phyloP scores from a whole-genome alignment of 2,888 invertebrate genomes.

The Drosophila mettleri region DNA sequence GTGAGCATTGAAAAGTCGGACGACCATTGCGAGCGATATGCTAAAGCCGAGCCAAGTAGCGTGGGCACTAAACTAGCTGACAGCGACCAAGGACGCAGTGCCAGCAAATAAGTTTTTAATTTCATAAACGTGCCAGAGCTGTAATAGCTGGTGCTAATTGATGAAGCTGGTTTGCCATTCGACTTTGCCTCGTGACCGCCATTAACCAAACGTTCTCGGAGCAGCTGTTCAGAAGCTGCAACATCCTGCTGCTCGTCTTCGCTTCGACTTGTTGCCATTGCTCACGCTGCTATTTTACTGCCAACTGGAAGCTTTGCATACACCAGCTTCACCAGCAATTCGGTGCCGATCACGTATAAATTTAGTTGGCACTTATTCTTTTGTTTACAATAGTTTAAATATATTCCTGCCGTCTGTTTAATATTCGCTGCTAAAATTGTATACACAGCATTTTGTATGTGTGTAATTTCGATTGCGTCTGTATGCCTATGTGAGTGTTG shows the following conservation, averaged over 20 bases:
- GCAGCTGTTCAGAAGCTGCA: constrained; percentile 21
- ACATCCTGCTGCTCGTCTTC: constrained; percentile 42
- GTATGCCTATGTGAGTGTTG: constrained; percentile 12
- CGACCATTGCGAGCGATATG: constrained; percentile 92
- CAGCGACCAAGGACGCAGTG: constrained; percentile 96
- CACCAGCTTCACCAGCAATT: constrained; percentile 49
- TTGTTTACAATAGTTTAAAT: constrained; percentile 77
- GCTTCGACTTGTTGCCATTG: constrained; percentile 70
- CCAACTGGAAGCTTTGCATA: constrained; percentile 44
- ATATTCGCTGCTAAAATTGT: constrained; percentile 69
- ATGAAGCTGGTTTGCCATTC: constrained; percentile 48
- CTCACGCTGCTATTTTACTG: constrained; percentile 46
- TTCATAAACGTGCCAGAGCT: constrained; percentile 89
- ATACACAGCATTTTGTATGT: constrained; percentile 73
- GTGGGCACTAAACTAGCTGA: constrained; percentile 97
- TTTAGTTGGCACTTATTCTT: constrained; percentile 31
- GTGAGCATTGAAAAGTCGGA: constrained; percentile 92
- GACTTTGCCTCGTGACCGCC: constrained; percentile 40
- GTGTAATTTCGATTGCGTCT: constrained; percentile 8
- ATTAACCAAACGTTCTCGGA: constrained; percentile 53
- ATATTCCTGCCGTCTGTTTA: constrained; percentile 45
- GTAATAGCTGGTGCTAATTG: constrained; percentile 23
- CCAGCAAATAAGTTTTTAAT: constrained; percentile 94
- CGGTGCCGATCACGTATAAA: constrained; percentile 47
- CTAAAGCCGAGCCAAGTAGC: constrained; percentile 94